Base-by-base conservation (phyloP, 2,113 vertebrate genomes). In the Peromyscus leucopus region DNA sequence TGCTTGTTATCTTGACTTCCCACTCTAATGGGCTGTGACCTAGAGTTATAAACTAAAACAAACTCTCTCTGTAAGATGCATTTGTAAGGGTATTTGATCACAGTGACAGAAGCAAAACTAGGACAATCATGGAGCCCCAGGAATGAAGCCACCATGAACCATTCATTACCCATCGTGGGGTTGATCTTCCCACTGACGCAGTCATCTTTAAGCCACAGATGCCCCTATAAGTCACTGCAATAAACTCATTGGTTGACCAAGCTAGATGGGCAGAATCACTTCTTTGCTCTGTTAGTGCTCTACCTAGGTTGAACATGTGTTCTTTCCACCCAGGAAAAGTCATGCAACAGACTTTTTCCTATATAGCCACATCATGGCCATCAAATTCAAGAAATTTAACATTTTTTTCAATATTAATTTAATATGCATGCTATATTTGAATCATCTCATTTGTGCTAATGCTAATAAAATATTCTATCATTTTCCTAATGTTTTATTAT, bases 401-500 rank as follows among this genome's bases (percentile, higher is more conserved):
- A 24, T 75, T n/a, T 17, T 17, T 55, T 63, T 87, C 28, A 95
- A 90, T 59, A 69, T 2, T 67, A 85, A 74, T 87, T 86, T 65
- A 87, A 65, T 26, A 80, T 59, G n/a, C 0, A 91, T 7, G 28
- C 0, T 89, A 12, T 21, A 36, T 48, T 67, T 7, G 36, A 51
- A 1, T 67, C 31, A 28, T 63, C 24, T 9, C 48, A 46, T 33
- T 90, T 89, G 16, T 69, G 12, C 74, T 85, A 28, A 42, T 69
- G 21, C 78, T 85, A 36, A 42, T 71, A 39, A 75, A 63, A 74
- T 55, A 12, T 7, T 80, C 89, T 75, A 51, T 71, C 31, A 79
- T 87, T 84, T 90, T 96, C 51, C 59, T 74, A n/a, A 11, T 83
- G 59, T 61, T 94, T 80, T 69, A 31, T 26, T 42, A 69, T 69